A percentile compares a stretch with the other conserved stretches of the same genome.
These are phyloP conservation scores for Agapostemon virescens DNA, from an alignment of 2,888 invertebrate species.

Conservation along the genomic window DNA sequence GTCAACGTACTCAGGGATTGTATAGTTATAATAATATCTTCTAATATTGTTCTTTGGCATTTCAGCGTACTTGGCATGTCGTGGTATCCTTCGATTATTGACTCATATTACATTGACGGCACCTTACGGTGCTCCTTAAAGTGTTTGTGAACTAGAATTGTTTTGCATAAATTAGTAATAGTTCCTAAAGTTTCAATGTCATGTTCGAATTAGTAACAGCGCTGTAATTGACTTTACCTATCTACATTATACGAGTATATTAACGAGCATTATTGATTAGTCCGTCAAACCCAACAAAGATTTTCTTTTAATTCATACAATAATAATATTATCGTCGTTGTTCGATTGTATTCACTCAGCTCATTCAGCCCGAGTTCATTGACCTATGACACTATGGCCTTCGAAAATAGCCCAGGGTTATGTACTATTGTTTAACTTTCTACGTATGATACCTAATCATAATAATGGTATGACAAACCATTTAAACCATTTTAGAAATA, in stretches of 20 bases:
- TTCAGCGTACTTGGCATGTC: no score
- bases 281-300: not conserved
- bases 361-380: not conserved
- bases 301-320: not conserved
- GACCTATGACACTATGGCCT: not conserved
- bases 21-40: not conserved
- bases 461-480: not conserved
- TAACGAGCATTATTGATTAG: not conserved
- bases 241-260: no score
- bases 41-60: not conserved
- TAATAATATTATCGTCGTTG: not conserved
- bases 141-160: not conserved
- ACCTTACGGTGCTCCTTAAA: no score
- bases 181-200: no score
- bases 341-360: not conserved
- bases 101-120: no score
- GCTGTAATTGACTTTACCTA: not conserved
- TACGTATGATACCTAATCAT: not conserved
- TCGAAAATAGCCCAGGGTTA: not conserved
- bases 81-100: not conserved
- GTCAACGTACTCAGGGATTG: not conserved
- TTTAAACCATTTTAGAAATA: no score
- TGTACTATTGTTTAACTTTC: no score
- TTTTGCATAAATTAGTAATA: not conserved
- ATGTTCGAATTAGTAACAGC: not conserved